phyloP scores from a whole-genome alignment of 2,888 invertebrate species.

The Cataglyphis altisquamis region DNA sequence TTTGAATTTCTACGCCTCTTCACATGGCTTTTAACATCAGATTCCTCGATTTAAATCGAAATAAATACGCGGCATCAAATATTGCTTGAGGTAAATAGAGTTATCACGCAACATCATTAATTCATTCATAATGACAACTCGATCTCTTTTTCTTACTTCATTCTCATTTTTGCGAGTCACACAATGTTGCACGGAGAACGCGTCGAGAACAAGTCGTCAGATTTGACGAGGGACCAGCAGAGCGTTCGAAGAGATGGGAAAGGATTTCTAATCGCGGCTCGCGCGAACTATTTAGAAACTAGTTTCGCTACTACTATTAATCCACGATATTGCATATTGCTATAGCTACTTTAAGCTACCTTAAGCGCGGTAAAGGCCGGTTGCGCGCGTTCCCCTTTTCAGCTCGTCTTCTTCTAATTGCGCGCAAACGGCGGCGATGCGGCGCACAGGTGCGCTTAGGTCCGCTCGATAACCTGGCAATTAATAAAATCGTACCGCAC shows the following conservation, averaged over 20 bases:
- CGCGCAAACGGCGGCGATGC: conserved; percentile 17
- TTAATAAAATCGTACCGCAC: conserved; percentile 40
- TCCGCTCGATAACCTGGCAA: conserved; percentile 22
- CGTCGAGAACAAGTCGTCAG: neutral
- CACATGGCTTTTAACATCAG: neutral
- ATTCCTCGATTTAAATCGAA: neutral
- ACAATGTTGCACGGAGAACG: neutral
- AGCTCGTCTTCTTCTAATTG: conserved; percentile 43
- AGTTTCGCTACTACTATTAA: conserved; percentile 34
- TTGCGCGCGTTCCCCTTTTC: conserved; percentile 22
- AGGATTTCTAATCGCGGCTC: conserved; percentile 6
- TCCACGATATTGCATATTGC: conserved; percentile 23
- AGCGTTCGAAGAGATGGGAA: conserved; percentile 12
- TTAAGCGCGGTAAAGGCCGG: neutral
- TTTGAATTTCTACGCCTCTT: neutral
- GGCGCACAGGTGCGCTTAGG: neutral
- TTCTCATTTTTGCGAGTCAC: neutral
- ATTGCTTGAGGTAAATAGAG: neutral
- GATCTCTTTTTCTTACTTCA: neutral
- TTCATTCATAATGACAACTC: neutral
- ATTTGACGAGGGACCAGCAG: neutral
- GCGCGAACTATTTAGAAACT: conserved; percentile 24
- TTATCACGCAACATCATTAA: neutral
- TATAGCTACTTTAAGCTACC: conserved; percentile 1
- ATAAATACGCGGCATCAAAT: neutral